Percentiles rank a stretch among this genome's conserved stretches.
phyloP scores from a whole-genome alignment of 37 sponge, comb jelly and placozoan species.

The Mnemiopsis leidyi region DNA sequence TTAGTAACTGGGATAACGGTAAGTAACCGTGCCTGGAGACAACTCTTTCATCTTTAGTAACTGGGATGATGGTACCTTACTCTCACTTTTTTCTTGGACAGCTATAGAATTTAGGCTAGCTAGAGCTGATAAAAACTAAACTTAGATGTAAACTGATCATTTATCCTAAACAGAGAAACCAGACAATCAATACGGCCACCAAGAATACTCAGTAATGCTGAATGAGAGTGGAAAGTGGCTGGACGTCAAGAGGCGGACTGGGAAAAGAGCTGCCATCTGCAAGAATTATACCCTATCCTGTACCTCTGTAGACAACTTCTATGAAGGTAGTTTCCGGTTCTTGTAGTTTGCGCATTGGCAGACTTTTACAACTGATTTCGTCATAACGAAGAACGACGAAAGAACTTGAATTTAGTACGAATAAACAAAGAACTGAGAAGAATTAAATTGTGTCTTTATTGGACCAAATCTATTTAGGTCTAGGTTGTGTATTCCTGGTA shows the following conservation, averaged over 20 bases:
- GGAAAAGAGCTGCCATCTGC: constrained; percentile 1
- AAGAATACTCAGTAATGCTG: background rate
- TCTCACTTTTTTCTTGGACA: too few species aligned
- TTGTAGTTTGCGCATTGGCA: background rate
- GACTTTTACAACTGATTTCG: background rate
- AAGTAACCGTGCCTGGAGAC: too few species aligned
- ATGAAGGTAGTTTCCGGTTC: too few species aligned
- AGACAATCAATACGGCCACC: background rate
- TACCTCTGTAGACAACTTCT: background rate
- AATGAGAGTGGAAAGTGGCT: background rate
- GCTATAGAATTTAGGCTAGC: too few species aligned
- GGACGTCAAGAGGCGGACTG: background rate
- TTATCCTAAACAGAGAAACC: background rate
- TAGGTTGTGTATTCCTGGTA: background rate
- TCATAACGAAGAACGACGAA: background rate
- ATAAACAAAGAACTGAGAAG: too few species aligned
- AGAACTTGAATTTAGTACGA: background rate
- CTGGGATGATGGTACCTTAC: background rate
- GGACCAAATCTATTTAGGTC: too few species aligned
- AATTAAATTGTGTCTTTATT: too few species aligned
- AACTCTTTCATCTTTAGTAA: background rate
- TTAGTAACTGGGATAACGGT: constrained; percentile 41
- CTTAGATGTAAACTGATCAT: too few species aligned
- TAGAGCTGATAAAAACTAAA: too few species aligned
- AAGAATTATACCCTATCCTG: background rate